phyloP scores from a whole-genome alignment of 1,140 invertebrate species.

The Triops longicaudatus region DNA sequence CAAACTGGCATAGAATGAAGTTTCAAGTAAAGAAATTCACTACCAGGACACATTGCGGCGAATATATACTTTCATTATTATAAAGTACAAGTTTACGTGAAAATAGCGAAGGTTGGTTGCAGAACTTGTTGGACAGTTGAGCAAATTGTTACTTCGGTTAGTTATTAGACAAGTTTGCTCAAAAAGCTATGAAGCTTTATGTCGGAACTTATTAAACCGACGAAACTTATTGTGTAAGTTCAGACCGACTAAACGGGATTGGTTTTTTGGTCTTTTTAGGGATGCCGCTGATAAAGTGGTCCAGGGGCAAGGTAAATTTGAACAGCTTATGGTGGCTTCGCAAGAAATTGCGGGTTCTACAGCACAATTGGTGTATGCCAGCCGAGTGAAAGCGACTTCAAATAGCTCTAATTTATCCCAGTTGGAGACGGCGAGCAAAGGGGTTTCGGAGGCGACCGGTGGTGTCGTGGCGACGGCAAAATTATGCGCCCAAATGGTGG shows the following conservation, averaged over 20 bases:
- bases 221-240: neutral
- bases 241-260: neutral
- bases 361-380: constrained; percentile 92
- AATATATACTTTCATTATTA: too few relatives aligned
- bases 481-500: constrained; percentile 71
- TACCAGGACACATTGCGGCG: too few relatives aligned
- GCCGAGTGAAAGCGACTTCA: constrained; percentile 79
- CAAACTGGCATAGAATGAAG: too few relatives aligned
- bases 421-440: constrained; percentile 72
- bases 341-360: constrained; percentile 96
- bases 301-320: constrained; percentile 75
- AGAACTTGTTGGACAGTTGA: neutral
- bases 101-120: neutral
- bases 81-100: too few relatives aligned
- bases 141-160: neutral
- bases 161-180: neutral
- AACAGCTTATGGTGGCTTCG: constrained; percentile 88
- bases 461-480: constrained; percentile 88
- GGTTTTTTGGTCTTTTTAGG: constrained; percentile 43
- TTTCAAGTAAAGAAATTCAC: too few relatives aligned
- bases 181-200: neutral
- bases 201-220: neutral
- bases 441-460: constrained; percentile 80
- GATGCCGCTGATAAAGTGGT: constrained; percentile 90
- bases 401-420: constrained; percentile 65